Evolutionary conservation across 2,888 invertebrate genomes (phyloP).

Genomic region (Marronus borbonicus): DNA sequence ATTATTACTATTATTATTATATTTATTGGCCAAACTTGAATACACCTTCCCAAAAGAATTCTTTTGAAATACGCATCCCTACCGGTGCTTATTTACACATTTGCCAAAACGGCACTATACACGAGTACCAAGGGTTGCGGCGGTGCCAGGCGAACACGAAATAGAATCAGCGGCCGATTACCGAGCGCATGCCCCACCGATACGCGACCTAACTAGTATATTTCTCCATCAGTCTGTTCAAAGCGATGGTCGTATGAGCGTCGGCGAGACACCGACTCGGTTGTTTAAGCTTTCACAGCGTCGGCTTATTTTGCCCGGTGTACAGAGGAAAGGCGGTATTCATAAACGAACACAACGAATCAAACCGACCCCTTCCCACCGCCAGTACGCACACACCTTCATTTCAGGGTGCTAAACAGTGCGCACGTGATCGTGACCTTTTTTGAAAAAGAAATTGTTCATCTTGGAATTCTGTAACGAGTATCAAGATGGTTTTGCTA

Average conservation of each 20-base stretch:
- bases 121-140: conserved; percentile 14
- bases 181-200: conserved; percentile 37
- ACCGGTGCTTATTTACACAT: no score
- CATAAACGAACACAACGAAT: background rate
- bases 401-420: no score
- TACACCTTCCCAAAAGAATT: no score
- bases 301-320: conserved; percentile 18
- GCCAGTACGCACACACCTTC: no score
- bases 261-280: conserved; percentile 23
- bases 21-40: no score
- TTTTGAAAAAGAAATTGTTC: background rate
- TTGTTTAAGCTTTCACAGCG: conserved; percentile 36
- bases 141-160: conserved; percentile 9
- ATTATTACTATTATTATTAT: no score
- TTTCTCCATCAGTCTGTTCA: conserved; percentile 46
- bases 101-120: conserved; percentile 22
- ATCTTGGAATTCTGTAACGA: no score
- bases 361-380: background rate
- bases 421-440: background rate
- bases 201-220: conserved; percentile 5
- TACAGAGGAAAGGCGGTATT: conserved; percentile 10
- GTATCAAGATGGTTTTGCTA: background rate
- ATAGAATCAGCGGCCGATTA: background rate
- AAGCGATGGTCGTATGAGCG: conserved; percentile 38
- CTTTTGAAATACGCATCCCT: no score